Conservation (phyloP, 2,888 invertebrate species). For the Invenusta paracnida region DNA sequence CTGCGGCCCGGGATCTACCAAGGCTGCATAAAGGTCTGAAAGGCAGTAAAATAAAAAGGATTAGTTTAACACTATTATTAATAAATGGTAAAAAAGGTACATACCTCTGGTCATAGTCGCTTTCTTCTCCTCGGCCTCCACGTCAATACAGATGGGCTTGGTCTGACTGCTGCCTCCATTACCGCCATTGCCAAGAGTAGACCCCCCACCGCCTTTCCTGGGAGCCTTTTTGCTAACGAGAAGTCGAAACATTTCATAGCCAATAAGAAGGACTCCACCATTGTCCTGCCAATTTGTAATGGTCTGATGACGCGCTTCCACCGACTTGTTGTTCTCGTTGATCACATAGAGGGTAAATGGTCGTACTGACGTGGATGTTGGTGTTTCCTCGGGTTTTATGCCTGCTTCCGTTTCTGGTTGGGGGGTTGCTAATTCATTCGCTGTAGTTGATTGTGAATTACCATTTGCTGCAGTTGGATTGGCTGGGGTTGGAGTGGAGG, state of each 20-base stretch:
- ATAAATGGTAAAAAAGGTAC: neutral
- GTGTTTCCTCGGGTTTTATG: neutral
- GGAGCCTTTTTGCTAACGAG: conserved; percentile 65
- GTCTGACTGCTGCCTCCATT: neutral
- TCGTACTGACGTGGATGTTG: neutral
- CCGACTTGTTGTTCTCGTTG: conserved; percentile 87
- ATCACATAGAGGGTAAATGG: conserved; percentile 78
- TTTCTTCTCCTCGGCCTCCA: conserved; percentile 62
- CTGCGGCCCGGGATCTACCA: conserved; percentile 76
- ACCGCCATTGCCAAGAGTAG: neutral
- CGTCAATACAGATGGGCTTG: conserved; percentile 53
- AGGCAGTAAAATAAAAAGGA: conserved; percentile 48
- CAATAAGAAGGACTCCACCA: conserved; percentile 89
- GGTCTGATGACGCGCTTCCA: conserved; percentile 54
- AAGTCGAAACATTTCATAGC: conserved; percentile 89
- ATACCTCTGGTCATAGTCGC: conserved; percentile 62
- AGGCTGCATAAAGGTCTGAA: conserved; percentile 74
- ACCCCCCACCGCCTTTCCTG: conserved; percentile 14
- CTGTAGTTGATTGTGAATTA: neutral
- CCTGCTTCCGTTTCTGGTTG: neutral
- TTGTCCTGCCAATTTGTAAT: conserved; percentile 72
- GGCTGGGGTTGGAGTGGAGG: too few relatives aligned
- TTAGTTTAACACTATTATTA: neutral
- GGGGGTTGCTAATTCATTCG: neutral
- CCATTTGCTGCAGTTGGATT: too few relatives aligned